Evolutionary conservation across 1,140 invertebrate species (phyloP), one percentile per base, ranked within the genome.

Genomic region (Tyrophagus putrescentiae): DNA sequence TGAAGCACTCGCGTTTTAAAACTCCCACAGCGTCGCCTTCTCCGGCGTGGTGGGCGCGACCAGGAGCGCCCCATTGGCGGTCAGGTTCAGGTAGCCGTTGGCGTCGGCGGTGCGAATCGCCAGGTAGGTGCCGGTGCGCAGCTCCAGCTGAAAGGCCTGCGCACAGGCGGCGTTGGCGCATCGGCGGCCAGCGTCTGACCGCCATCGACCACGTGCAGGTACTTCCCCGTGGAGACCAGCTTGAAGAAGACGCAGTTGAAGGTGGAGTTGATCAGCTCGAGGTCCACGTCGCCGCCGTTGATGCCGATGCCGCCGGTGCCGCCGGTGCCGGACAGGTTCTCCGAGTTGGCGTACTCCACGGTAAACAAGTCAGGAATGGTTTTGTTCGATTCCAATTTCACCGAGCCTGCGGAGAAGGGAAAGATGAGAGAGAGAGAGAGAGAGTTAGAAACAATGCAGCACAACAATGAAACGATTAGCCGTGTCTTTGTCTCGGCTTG

Each of bases 1-100:
- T n/a, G n/a, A n/a, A n/a, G n/a, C n/a, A n/a, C n/a, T n/a, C n/a
- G n/a, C n/a, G n/a, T n/a, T n/a, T 62, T 41, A 64, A 54, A 64
- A 64, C 53, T 64, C 63, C 63, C 63, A 64, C 1, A 62, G 61
- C 39, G 60, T 64, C n/a, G 63, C 63, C 9, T 63, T 42, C 29
- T 64, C 39, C 3, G 63, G 33, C 21, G 11, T 3, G 29, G 57
- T 60, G 33, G 32, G 39, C 6, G 33, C 9, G 3, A 64, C 18
- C 2, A 33, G 16, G 5, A 64, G 29, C 4, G 45, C 33, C 27
- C 63, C 63, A 57, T 64, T 65, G n/a, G 25, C 42, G 1, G 54
- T 62, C 4, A 64, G 57, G n/a, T 44, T 57, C n/a, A 64, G 21
- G 36, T 64, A 64, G n/a, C 41, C 31, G 23, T 29, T 45, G 1